Evolutionary conservation across 2,888 invertebrate genomes (phyloP), one percentile per base, ranked within the genome.

Genomic region (Ornithoptera alexandrae): DNA sequence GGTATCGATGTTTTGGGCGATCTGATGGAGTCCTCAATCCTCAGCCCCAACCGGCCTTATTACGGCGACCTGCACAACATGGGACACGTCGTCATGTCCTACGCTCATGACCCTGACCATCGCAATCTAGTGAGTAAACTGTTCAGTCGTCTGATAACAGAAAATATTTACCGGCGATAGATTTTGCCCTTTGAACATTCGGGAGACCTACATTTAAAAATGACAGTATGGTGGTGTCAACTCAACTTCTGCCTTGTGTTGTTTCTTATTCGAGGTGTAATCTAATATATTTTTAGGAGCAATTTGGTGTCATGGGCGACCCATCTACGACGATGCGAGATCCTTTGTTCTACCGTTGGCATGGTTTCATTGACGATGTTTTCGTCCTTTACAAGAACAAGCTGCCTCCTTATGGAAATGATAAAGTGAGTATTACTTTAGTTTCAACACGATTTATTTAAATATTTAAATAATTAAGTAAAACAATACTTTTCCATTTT

Each of bases 301-400:
- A 94, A 63, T 96, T 96, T 78, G 95, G 96, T 59, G 95, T 97
- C 42, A 97, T 97, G 94, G 97, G 97, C 0, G 97, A 97, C 81
- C 94, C 96, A 0, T 94, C 96, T 0, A 97, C 97, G 0, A 96
- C 97, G 0, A 97, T 97, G 97, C 93, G 97, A 2, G 97, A 97
- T 87, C 97, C 97, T 0, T 88, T 96, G 24, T 97, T 97, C 93
- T 97, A 97, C 89, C 95, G 96, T 81, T 97, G 96, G 96, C 97
- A 97, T 80, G 94, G 95, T 0, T 96, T 95, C 81, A 91, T 97
- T 36, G 96, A 97, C 77, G 95, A 96, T 75, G 88, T 97, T 50
- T 97, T 97, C 93, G 94, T 94, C 75, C 93, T 95, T 74, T 95
- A 95, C 87, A 97, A 97, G 86, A 90, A 92, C 72, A 95, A 94